phyloP scores from a whole-genome alignment of 1,140 invertebrate genomes.

The Anoplolepis gracilipes region DNA sequence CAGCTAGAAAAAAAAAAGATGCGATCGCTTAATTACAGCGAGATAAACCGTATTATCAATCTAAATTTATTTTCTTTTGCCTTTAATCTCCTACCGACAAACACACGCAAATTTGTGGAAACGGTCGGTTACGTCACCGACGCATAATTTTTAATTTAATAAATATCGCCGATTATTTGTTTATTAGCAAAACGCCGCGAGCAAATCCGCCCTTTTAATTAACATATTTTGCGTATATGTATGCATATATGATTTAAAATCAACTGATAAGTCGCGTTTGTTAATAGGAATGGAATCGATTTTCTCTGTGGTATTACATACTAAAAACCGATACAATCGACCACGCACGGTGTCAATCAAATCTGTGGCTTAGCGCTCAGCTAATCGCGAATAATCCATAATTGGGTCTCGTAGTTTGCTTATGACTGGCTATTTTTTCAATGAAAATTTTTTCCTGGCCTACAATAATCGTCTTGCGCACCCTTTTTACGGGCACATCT shows the following conservation, averaged over 20 bases:
- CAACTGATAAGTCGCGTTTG: neutral
- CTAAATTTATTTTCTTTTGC: neutral
- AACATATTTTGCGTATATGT: neutral
- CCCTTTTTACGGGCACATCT: neutral
- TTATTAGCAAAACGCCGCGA: neutral
- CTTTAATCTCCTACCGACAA: neutral
- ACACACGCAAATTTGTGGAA: neutral
- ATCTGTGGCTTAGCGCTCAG: neutral
- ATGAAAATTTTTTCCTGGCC: neutral
- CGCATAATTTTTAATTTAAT: neutral
- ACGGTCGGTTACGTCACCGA: neutral
- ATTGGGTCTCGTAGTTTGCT: slow-evolving; percentile 27
- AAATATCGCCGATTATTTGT: neutral
- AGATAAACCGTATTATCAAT: neutral
- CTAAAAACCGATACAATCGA: slow-evolving; percentile 7
- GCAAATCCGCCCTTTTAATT: neutral
- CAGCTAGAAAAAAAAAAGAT: neutral
- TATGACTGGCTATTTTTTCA: slow-evolving; percentile 27
- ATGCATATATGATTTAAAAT: neutral
- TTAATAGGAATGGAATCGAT: neutral
- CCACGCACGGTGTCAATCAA: slow-evolving; percentile 25
- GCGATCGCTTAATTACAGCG: slow-evolving; percentile 20
- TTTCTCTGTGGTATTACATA: neutral
- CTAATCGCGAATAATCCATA: slow-evolving; percentile 20
- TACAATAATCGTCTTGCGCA: neutral